phyloP scores from a whole-genome alignment of 1,140 invertebrate genomes.

The Saccostrea glomerata region DNA sequence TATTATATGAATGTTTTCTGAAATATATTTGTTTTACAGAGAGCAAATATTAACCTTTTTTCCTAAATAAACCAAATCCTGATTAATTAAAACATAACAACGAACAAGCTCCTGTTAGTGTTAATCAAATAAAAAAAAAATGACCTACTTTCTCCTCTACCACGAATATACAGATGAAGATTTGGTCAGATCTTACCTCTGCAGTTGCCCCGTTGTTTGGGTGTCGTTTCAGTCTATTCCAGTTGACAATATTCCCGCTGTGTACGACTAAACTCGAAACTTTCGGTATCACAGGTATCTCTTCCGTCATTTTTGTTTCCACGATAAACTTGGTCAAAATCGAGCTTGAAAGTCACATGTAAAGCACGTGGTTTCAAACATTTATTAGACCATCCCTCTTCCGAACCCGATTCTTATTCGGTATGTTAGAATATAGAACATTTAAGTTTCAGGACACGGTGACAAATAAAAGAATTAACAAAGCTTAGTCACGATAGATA shows the following conservation, averaged over 20 bases:
- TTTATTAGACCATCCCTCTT: not conserved
- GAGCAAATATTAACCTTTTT: too few relatives aligned
- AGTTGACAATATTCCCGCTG: slow-evolving; percentile 91
- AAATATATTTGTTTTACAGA: too few relatives aligned
- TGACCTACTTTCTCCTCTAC: too few relatives aligned
- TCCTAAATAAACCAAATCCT: too few relatives aligned
- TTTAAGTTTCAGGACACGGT: not conserved
- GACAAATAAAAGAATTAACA: not conserved
- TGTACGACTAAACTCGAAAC: slow-evolving; percentile 81
- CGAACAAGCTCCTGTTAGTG: too few relatives aligned
- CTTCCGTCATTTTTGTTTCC: slow-evolving; percentile 64
- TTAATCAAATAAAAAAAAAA: too few relatives aligned
- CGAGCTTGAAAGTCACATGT: not conserved
- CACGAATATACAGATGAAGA: too few relatives aligned
- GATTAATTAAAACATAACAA: too few relatives aligned
- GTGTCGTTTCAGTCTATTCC: slow-evolving; percentile 90
- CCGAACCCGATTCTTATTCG: too few relatives aligned
- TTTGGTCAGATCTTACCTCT: slow-evolving; percentile 83
- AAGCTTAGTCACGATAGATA: too few relatives aligned
- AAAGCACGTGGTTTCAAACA: not conserved
- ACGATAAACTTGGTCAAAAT: slow-evolving; percentile 9
- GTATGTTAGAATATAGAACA: not conserved
- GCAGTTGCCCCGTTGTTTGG: slow-evolving; percentile 89
- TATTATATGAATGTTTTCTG: too few relatives aligned
- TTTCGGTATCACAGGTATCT: slow-evolving; percentile 75